These are phyloP conservation scores for Drosophila flavopinicola DNA, from an alignment of 2,888 invertebrate species.

Conservation along the genomic window DNA sequence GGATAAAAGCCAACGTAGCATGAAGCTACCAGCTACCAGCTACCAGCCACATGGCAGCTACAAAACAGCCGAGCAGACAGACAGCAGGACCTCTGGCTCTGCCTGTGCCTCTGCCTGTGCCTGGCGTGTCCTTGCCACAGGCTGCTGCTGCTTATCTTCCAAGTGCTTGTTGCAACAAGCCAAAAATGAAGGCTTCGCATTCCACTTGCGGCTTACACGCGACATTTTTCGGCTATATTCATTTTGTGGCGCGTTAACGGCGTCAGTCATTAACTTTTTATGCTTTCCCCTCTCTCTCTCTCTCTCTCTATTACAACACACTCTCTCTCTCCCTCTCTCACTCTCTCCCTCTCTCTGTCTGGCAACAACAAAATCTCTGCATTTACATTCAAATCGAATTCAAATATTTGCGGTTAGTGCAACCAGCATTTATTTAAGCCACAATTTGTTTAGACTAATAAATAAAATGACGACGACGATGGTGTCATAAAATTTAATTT, in stretches of 20 bases:
- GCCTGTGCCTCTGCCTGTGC: too few relatives aligned
- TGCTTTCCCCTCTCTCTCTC: constrained; percentile 8
- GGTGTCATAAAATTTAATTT: constrained; percentile 62
- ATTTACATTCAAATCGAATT: constrained; percentile 59
- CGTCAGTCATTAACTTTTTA: constrained; percentile 73
- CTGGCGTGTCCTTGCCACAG: background rate
- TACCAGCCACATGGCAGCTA: constrained; percentile 44
- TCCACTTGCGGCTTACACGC: constrained; percentile 34
- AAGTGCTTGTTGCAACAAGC: constrained; percentile 67
- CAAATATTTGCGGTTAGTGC: constrained; percentile 62
- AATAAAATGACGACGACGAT: constrained; percentile 46
- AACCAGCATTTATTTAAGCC: constrained; percentile 44
- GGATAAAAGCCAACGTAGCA: constrained; percentile 79
- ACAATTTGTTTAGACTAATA: constrained; percentile 65
- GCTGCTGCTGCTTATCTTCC: constrained; percentile 61
- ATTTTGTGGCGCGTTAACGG: constrained; percentile 55
- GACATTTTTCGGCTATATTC: constrained; percentile 40
- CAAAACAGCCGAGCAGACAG: constrained; percentile 12
- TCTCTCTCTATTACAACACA: too few relatives aligned
- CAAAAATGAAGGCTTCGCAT: constrained; percentile 54
- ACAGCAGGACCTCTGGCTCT: background rate
- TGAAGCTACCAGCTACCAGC: too few relatives aligned
- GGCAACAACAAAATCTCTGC: constrained; percentile 1
- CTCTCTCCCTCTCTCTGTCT: background rate
- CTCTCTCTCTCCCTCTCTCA: background rate